Conservation (phyloP, 2,797 vertebrate genomes). For the Myoxocephalus aenaeus region DNA sequence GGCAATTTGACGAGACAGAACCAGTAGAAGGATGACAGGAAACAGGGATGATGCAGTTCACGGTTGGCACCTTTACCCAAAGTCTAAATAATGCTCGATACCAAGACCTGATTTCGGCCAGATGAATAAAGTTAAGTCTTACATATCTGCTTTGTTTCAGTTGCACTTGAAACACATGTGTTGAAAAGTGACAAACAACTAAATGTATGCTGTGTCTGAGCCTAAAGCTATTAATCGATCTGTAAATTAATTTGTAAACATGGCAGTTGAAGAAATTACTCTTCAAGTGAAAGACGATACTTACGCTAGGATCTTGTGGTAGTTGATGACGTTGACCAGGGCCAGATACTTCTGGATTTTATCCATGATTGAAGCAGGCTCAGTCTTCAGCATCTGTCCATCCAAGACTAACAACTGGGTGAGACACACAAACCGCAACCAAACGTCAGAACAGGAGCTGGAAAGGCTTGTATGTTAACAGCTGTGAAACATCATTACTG, state of each 20-base stretch:
- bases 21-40: not conserved
- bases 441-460: slow-evolving; percentile 10
- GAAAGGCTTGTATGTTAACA: not conserved
- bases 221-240: not conserved
- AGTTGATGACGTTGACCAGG: slow-evolving; percentile 91
- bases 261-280: not conserved
- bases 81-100: not conserved
- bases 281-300: slow-evolving; percentile 61
- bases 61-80: not conserved
- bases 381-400: slow-evolving; percentile 94
- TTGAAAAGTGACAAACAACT: not conserved
- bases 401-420: slow-evolving; percentile 94
- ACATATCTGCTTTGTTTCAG: not conserved
- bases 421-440: slow-evolving; percentile 20
- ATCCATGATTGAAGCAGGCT: slow-evolving; percentile 96
- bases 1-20: not conserved
- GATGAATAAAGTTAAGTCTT: not conserved
- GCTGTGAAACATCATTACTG: not conserved
- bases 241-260: not conserved
- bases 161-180: not conserved
- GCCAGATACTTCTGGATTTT: slow-evolving; percentile 96
- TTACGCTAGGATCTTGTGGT: slow-evolving; percentile 97
- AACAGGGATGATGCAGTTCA: not conserved
- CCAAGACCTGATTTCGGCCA: not conserved
- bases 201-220: not conserved